Evolutionary conservation across 2,113 vertebrate genomes (phyloP), one percentile per base, ranked within the genome.

Genomic region (Gopherus flavomarginatus): DNA sequence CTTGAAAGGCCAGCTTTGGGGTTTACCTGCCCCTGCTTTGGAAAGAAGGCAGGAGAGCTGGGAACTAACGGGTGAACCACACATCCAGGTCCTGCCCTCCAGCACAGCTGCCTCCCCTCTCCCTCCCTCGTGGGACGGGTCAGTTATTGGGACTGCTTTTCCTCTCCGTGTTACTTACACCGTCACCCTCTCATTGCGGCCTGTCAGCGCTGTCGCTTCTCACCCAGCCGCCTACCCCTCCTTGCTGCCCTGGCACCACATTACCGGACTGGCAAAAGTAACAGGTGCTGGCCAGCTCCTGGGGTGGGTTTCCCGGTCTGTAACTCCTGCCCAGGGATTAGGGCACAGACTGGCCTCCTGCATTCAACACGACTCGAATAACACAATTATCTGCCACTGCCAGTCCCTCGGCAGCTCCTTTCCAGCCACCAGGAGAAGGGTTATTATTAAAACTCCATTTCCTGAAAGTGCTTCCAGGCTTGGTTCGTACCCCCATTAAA

Each of bases 361-460:
- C 26, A 35, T 89, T 80, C 83, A 57, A 44, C 86, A 72, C 44
- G 14, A 42, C 49, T 77, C 16, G 56, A 85, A 85, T 89, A 85
- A 89, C 69, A 86, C 88, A 82, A 89, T 89, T 92, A 92, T 85
- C 82, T 85, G 49, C 82, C 44, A 88, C 29, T 81, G 75, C 86
- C 65, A 49, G 75, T 81, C 81, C 83, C 57, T 69, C 49, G 72
- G 56, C 77, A 69, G 82, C 86, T 77, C 84, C 77, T 78, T 44
- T 44, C 24, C 72, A 44, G 42, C 22, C 42, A 38, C 8, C 80
- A 75, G 90, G 57, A 92, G 78, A 42, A 24, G 35, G 82, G 56
- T 86, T 85, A 82, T 92, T 85, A 85, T 92, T 88, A 89, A 79
- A 88, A 81, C 57, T 85, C 57, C 82, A 89, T 92, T 92, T 92